Evolutionary conservation across 1,140 invertebrate genomes (phyloP).

Genomic region (Drosophila nigrodunni): DNA sequence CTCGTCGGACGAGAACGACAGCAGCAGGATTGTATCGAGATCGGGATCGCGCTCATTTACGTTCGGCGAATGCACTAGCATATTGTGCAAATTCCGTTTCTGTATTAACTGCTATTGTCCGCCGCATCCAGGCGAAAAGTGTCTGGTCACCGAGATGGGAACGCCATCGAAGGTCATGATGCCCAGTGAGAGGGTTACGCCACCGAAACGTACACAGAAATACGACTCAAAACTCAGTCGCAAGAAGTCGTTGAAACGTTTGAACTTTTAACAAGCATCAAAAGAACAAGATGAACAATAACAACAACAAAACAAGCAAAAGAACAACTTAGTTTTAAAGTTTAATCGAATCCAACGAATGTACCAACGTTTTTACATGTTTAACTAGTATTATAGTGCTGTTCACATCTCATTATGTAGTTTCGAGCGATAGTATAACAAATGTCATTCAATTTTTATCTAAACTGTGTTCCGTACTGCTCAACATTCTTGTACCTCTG

Average conservation of each 20-base stretch:
- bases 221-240: slow-evolving; percentile 60
- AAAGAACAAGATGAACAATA: not conserved
- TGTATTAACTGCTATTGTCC: slow-evolving; percentile 57
- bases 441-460: slow-evolving; percentile 53
- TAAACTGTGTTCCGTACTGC: slow-evolving; percentile 42
- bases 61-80: slow-evolving; percentile 63
- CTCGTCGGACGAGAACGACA: not conserved
- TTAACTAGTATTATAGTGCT: slow-evolving; percentile 59
- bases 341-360: slow-evolving; percentile 16
- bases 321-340: slow-evolving; percentile 24
- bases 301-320: not conserved
- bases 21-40: not conserved
- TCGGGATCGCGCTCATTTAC: slow-evolving; percentile 25
- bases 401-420: slow-evolving; percentile 24
- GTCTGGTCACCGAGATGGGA: slow-evolving; percentile 67
- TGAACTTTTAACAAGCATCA: slow-evolving; percentile 60
- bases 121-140: slow-evolving; percentile 67
- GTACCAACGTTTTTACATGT: slow-evolving; percentile 34
- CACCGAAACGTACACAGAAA: slow-evolving; percentile 61
- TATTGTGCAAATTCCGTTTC: slow-evolving; percentile 61
- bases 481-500: slow-evolving; percentile 66
- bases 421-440: slow-evolving; percentile 19
- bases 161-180: slow-evolving; percentile 71
- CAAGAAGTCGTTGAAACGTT: slow-evolving; percentile 69
- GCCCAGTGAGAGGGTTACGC: slow-evolving; percentile 59